Percentiles rank a stretch among this genome's conserved stretches.
These are phyloP conservation scores for Trachurus trachurus DNA, from an alignment of 2,797 vertebrate species.

Conservation along the genomic window DNA sequence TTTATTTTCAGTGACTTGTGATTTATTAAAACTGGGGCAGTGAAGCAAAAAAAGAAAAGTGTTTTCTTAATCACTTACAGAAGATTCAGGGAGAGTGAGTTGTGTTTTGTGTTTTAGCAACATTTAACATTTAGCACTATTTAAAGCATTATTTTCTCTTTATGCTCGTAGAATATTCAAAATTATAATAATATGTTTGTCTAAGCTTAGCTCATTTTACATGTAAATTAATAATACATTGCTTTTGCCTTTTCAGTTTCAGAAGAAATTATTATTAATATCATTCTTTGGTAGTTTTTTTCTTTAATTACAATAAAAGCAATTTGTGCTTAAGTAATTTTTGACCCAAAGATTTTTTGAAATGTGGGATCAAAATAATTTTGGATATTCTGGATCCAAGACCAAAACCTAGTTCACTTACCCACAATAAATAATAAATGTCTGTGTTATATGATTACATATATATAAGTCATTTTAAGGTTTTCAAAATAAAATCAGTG, in stretches of 20 bases:
- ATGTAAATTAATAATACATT: neutral
- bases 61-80: neutral
- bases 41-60: neutral
- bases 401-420: neutral
- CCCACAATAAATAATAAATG: neutral
- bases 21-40: neutral
- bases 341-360: neutral
- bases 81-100: neutral
- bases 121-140: neutral
- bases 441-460: neutral
- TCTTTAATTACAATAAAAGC: neutral
- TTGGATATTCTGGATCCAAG: neutral
- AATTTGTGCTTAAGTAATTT: neutral
- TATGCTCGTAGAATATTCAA: neutral
- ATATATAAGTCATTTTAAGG: neutral
- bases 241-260: neutral
- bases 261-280: neutral
- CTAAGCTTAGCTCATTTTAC: neutral
- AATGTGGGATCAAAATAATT: neutral
- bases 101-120: conserved; percentile 1
- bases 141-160: conserved; percentile 4
- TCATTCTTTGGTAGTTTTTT: conserved; percentile 6
- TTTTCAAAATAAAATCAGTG: conserved; percentile 9
- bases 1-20: neutral
- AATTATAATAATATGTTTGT: conserved; percentile 2